Evolutionary conservation across 2,888 invertebrate genomes (phyloP).

Genomic region (Stenolophus ochropezus): DNA sequence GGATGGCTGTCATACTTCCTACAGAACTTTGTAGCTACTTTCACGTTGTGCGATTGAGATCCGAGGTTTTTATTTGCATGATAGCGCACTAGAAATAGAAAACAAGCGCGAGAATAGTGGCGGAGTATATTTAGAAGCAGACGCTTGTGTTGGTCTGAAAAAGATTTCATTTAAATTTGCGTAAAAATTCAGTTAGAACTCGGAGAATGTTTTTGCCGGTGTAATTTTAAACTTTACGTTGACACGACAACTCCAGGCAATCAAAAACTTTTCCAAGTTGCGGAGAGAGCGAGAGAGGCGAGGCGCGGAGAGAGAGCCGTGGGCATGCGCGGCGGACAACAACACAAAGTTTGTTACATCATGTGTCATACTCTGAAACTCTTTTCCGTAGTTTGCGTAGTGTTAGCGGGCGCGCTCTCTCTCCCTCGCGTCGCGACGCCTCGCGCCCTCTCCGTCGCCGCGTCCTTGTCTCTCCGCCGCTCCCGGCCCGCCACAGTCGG

Average conservation of each 20-base stretch:
- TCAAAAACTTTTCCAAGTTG: conserved; percentile 57
- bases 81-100: not conserved
- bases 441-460: not conserved
- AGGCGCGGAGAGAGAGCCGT: not conserved
- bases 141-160: not conserved
- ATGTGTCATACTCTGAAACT: conserved; percentile 58
- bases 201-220: conserved; percentile 5
- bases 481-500: conserved; percentile 36
- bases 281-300: not conserved
- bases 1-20: conserved; percentile 33
- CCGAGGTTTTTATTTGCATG: not conserved
- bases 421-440: conserved; percentile 2
- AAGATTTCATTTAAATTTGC: not conserved
- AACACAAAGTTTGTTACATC: conserved; percentile 57
- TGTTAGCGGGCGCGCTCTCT: conserved; percentile 8
- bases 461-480: not conserved
- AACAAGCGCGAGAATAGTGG: not conserved
- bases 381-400: conserved; percentile 58
- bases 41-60: not conserved
- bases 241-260: conserved; percentile 49
- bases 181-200: not conserved
- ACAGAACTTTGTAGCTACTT: not conserved
- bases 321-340: conserved; percentile 40
- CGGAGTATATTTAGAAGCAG: not conserved
- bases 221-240: conserved; percentile 55